Evolutionary conservation across 2,888 invertebrate species (phyloP), one percentile per base, ranked within the genome.

Genomic region (Drosophila paranaensis): DNA sequence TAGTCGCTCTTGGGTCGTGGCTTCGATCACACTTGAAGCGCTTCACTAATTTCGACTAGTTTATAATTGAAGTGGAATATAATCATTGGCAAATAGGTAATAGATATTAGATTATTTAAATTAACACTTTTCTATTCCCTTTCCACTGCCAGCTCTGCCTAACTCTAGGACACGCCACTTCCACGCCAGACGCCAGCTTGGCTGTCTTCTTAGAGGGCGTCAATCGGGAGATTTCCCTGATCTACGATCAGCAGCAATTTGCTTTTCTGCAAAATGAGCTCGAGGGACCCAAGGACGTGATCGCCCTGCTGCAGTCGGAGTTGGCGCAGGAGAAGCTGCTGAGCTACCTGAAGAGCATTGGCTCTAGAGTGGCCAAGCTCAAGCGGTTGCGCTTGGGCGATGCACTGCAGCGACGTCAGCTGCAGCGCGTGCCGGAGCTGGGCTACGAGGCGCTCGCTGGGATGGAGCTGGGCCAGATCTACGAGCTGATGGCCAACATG

Each of bases 381-480:
- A 88, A 83, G 46, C 77, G 86, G 0, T 51, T 89, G 5, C 55
- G 82, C 2, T 95, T 96, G 89, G 94, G 95, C 37, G 95, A 97
- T 91, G 93, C 94, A 56, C 92, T 94, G 16, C 90, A 97, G 0
- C 94, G 94, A 60, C 94, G 97, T 50, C 96, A 97, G 93, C 96
- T 98, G 86, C 93, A 95, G 78, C 95, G 95, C 75, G 94, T 96
- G 79, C 95, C 96, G 0, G 94, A 95, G 63, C 93, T 97, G 8
- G 97, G 97, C 0, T 94, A 94, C 0, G 94, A 96, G 0, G 96
- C 96, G 0, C 92, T 98, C 14, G 94, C 95, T 0, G 95, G 95
- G 65, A 94, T 95, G 27, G 95, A 95, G 82, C 94, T 94, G 82
- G 93, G 94, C 67, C 92, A 93, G 58, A 93, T 95, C 45, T 94